Percentiles rank a stretch among this genome's conserved stretches.
These are phyloP conservation scores for Myotis vivesi DNA, from an alignment of 2,797 vertebrate species.

Conservation along the genomic window DNA sequence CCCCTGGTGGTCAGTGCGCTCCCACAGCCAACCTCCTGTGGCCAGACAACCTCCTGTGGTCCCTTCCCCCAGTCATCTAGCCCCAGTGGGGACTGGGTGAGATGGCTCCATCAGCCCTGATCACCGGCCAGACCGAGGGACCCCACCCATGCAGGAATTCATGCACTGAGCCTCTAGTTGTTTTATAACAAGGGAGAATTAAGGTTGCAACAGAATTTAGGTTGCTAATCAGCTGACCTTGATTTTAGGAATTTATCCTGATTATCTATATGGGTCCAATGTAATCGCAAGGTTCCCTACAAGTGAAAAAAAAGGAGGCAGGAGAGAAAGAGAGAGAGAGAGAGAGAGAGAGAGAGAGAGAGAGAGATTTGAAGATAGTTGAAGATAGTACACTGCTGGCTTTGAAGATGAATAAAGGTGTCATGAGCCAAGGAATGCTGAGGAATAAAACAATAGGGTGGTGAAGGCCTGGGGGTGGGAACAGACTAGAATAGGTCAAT, in stretches of 20 bases:
- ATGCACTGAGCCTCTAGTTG: background rate
- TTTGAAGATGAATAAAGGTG: background rate
- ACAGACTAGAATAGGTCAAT: too few species aligned
- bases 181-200: background rate
- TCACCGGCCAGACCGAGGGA: rapidly evolving
- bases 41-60: too few species aligned
- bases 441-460: too few species aligned
- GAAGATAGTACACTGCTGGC: background rate
- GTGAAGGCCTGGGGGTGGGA: too few species aligned
- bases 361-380: background rate
- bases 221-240: background rate
- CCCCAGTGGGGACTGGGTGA: too few species aligned
- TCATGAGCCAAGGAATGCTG: background rate
- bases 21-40: too few species aligned
- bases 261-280: background rate
- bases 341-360: background rate
- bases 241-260: background rate
- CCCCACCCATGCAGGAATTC: too few species aligned
- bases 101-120: too few species aligned
- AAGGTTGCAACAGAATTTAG: background rate
- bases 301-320: background rate
- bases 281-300: background rate
- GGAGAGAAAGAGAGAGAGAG: background rate
- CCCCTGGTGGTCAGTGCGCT: too few species aligned
- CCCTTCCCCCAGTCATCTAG: too few species aligned